Base-by-base conservation (phyloP, 2,113 vertebrate genomes). In the Artemisiospiza belli region DNA sequence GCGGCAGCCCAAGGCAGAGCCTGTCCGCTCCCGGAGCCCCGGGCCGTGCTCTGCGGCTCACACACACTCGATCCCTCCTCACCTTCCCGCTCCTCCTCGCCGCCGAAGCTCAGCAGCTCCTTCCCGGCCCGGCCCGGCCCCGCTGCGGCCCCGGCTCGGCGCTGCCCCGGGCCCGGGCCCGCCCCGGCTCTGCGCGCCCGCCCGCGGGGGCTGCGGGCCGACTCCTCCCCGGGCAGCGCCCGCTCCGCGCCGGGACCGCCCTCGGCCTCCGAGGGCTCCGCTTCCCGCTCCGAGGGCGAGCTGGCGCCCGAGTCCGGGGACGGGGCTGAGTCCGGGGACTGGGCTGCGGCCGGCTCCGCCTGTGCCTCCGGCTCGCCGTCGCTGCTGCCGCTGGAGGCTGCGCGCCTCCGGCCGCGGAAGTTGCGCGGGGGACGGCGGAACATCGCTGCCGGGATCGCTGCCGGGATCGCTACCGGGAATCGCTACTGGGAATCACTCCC, bases 81-180 rank as follows among this genome's bases (percentile, higher is more conserved):
- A 95, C 96, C 96, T 62, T 94, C 96, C 51, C 85, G 92, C 24
- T 97, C 95, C 73, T 93, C 94, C 54, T 90, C 94, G 2, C 62
- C 20, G 1, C 61, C 80, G 68, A 96, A 97, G 84, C 96, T 97
- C 88, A 97, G 95, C 59, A 89, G 58, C 51, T 5, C 76, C 74
- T 5, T 37, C 7, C 23, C 77, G 1, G 54, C 51, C 5, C 21
- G 66, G 27, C 28, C 44, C n/a, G 44, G 54, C n/a, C 77, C 44
- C 7, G 59, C 76, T 22, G 51, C 43, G 16, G 57, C 2, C 24
- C n/a, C 72, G 8, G 44, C 17, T 10, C 28, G 28, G 23, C 55
- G 24, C 55, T n/a, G 55, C 20, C 55, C 55, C 31, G 55, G 55
- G 54, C 54, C 54, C 52, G 52, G 11, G 54, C 54, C 54, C 19